Evolutionary conservation across 1,140 invertebrate species (phyloP).

Genomic region (Drosophila truncata): DNA sequence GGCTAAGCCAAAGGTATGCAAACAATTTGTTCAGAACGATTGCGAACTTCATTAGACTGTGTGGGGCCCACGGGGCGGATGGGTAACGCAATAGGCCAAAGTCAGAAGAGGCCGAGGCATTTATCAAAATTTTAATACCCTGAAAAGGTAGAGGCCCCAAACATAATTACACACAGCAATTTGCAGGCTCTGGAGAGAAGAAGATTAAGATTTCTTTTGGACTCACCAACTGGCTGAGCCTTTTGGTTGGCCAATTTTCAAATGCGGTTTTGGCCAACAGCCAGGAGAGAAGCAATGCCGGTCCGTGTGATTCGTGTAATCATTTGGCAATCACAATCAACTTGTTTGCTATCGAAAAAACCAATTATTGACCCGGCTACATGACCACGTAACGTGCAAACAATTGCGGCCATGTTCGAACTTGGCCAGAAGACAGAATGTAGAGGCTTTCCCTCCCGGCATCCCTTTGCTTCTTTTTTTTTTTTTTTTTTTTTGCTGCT

Average conservation of each 20-base stretch:
- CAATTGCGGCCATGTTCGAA: conserved; percentile 73
- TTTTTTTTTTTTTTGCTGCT: conserved; percentile 22
- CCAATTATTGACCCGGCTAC: conserved; percentile 80
- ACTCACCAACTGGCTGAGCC: conserved; percentile 9
- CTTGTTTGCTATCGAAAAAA: conserved; percentile 77
- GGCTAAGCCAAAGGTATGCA: conserved; percentile 16
- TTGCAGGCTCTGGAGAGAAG: not conserved
- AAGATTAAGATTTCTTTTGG: conserved; percentile 35
- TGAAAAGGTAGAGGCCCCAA: conserved; percentile 10
- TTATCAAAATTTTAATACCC: conserved; percentile 59
- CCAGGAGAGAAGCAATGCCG: conserved; percentile 14
- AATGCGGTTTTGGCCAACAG: conserved; percentile 38
- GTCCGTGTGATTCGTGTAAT: conserved; percentile 65
- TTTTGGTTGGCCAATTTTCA: conserved; percentile 45
- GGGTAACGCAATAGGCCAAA: conserved; percentile 37
- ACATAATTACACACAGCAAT: conserved; percentile 63
- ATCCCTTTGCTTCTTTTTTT: not conserved
- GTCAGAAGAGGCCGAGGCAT: conserved; percentile 27
- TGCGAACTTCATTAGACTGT: conserved; percentile 48
- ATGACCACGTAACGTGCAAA: conserved; percentile 82
- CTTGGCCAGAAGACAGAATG: conserved; percentile 45
- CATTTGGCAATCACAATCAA: conserved; percentile 81
- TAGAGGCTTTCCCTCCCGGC: conserved; percentile 16
- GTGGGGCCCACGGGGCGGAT: conserved; percentile 29
- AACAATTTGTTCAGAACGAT: conserved; percentile 29